Percentiles rank a stretch among this genome's conserved stretches.
phyloP scores from a whole-genome alignment of 1,140 invertebrate genomes.

The Argopecten irradians region DNA sequence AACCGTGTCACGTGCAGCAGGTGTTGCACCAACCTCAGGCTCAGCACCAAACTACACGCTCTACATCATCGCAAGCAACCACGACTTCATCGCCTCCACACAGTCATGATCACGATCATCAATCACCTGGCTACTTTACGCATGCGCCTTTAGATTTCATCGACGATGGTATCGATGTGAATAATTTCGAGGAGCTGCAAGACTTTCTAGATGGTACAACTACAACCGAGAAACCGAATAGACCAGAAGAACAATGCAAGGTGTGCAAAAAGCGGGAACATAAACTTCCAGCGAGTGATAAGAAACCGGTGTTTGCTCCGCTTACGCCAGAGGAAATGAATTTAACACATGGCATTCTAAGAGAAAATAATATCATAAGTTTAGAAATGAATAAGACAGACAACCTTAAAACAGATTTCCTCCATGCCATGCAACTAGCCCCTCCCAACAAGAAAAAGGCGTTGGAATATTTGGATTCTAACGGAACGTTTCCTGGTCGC shows the following conservation, averaged over 20 bases:
- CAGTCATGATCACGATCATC: neutral
- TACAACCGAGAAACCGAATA: neutral
- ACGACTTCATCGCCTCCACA: neutral
- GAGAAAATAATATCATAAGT: slow-evolving; percentile 43
- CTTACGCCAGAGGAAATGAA: slow-evolving; percentile 52
- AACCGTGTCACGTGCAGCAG: neutral
- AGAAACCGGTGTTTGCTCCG: slow-evolving; percentile 55
- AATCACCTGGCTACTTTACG: neutral
- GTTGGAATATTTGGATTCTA: slow-evolving; percentile 57
- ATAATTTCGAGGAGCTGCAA: neutral
- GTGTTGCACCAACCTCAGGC: neutral
- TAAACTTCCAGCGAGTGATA: neutral
- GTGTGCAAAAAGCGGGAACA: neutral
- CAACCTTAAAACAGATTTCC: slow-evolving; percentile 50
- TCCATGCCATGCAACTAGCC: slow-evolving; percentile 56
- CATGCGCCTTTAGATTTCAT: neutral
- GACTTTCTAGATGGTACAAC: neutral
- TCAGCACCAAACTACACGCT: neutral
- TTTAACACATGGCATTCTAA: slow-evolving; percentile 37
- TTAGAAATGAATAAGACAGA: slow-evolving; percentile 33
- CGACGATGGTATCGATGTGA: neutral
- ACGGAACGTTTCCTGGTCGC: slow-evolving; percentile 55
- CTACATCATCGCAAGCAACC: neutral
- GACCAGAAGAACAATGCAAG: neutral
- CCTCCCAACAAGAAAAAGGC: slow-evolving; percentile 59